phyloP scores from a whole-genome alignment of 2,797 vertebrate species.

The Artibeus lituratus region DNA sequence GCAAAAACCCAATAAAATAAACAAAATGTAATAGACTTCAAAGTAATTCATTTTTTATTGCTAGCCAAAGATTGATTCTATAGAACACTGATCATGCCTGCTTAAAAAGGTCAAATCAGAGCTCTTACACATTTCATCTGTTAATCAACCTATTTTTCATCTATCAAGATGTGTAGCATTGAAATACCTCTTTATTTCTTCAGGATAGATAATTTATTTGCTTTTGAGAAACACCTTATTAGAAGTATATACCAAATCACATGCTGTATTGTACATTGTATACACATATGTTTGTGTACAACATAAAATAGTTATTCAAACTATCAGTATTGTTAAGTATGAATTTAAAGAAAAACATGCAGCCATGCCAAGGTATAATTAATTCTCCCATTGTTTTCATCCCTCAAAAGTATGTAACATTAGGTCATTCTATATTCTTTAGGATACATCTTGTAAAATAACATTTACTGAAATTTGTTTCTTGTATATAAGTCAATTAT shows the following conservation, averaged over 20 bases:
- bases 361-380: not conserved
- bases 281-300: not conserved
- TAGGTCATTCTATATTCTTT: not conserved
- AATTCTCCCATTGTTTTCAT: not conserved
- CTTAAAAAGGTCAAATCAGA: not conserved
- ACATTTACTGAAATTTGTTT: not conserved
- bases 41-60: not conserved
- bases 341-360: not conserved
- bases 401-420: not conserved
- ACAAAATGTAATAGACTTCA: not conserved
- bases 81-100: not conserved
- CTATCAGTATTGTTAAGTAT: not conserved
- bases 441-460: not conserved
- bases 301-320: not conserved
- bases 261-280: too few species aligned
- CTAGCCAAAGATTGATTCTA: not conserved
- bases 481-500: not conserved
- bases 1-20: constrained; percentile 9
- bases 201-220: not conserved
- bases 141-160: not conserved
- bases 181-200: not conserved
- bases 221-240: not conserved
- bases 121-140: not conserved
- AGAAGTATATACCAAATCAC: not conserved
- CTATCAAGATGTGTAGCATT: not conserved